Evolutionary conservation across 1,140 invertebrate species (phyloP).

Genomic region (Stenopsyche tienmushanensis): DNA sequence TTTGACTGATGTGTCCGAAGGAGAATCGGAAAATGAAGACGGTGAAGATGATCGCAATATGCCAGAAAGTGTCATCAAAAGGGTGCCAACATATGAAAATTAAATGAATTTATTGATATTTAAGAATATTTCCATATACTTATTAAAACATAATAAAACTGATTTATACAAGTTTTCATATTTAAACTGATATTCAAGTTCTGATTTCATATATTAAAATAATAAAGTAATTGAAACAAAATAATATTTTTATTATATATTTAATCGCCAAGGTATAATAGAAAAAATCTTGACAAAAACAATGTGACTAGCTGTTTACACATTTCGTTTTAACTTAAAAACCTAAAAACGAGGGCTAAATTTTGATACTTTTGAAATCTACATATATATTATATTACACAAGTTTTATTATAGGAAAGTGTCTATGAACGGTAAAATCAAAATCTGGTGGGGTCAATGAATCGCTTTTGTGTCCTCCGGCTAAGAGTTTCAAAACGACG

Average conservation of each 20-base stretch:
- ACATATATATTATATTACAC: conserved; percentile 44
- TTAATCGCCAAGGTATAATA: too few relatives aligned
- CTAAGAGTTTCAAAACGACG: conserved; percentile 88
- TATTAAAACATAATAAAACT: too few relatives aligned
- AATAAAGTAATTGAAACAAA: not conserved
- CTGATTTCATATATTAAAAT: too few relatives aligned
- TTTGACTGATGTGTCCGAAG: conserved; percentile 54
- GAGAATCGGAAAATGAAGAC: conserved; percentile 51
- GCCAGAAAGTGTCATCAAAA: conserved; percentile 10
- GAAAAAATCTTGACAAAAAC: too few relatives aligned
- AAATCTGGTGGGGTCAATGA: conserved; percentile 82
- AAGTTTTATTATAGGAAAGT: conserved; percentile 89
- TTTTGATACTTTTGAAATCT: not conserved
- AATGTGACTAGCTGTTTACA: conserved; percentile 16
- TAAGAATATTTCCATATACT: not conserved
- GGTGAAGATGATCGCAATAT: conserved; percentile 21
- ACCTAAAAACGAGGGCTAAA: not conserved
- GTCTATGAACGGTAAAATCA: conserved; percentile 84
- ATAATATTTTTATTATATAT: not conserved
- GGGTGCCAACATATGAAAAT: conserved; percentile 28
- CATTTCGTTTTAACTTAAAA: conserved; percentile 20
- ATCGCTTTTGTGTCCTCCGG: conserved; percentile 87
- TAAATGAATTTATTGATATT: conserved; percentile 1
- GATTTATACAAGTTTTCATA: too few relatives aligned
- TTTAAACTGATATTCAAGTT: too few relatives aligned